phyloP scores from a whole-genome alignment of 2,113 vertebrate genomes.

The Xenopus laevis region DNA sequence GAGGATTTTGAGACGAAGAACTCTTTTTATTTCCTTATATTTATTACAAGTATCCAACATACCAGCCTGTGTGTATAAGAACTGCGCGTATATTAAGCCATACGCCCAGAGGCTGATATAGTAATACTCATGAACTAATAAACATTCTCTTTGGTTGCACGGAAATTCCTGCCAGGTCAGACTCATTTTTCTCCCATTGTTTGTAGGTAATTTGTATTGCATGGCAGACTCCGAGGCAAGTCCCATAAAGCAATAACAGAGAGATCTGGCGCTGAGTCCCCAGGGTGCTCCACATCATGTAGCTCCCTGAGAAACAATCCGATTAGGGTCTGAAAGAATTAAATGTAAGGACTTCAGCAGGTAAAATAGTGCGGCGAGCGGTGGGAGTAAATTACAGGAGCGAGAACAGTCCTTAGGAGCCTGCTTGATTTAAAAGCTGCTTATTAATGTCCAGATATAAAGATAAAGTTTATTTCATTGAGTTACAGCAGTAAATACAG shows the following conservation, averaged over 20 bases:
- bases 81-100: neutral
- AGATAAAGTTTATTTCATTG: conserved; percentile 29
- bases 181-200: conserved; percentile 50
- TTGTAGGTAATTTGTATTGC: conserved; percentile 32
- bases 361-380: conserved; percentile 20
- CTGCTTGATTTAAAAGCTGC: conserved; percentile 23
- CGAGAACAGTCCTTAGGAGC: neutral
- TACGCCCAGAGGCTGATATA: neutral
- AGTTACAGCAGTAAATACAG: conserved; percentile 25
- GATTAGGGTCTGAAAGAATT: conserved; percentile 42
- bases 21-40: neutral
- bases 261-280: conserved; percentile 37
- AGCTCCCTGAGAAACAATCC: conserved; percentile 43
- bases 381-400: conserved; percentile 18
- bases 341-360: conserved; percentile 26
- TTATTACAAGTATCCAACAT: neutral
- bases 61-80: no score
- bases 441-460: conserved; percentile 41
- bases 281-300: conserved; percentile 29
- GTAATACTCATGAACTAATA: conserved; percentile 7
- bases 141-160: neutral
- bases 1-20: neutral
- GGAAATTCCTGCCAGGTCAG: conserved; percentile 10
- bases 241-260: conserved; percentile 49
- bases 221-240: conserved; percentile 50